Evolutionary conservation across 2,888 invertebrate species (phyloP).

Genomic region (Hypomecis atomaria): DNA sequence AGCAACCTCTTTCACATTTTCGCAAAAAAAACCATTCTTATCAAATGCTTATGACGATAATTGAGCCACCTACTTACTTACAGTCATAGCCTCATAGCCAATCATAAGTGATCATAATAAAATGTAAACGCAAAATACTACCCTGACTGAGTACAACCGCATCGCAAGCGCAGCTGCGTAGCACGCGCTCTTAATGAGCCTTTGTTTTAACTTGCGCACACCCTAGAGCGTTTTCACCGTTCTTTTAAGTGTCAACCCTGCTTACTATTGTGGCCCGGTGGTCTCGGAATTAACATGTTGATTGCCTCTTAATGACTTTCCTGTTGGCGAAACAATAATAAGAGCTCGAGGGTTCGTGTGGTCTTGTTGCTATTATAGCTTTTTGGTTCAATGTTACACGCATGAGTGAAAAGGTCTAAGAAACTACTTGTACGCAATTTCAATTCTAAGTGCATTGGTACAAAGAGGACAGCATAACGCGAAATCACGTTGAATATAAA

Average conservation of each 20-base stretch:
- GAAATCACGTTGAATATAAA: too few species aligned
- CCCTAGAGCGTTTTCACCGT: conserved; percentile 16
- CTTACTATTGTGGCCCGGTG: conserved; percentile 56
- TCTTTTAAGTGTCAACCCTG: conserved; percentile 41
- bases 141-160: conserved; percentile 32
- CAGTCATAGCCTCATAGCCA: too few species aligned
- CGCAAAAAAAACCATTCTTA: too few species aligned
- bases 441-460: too few species aligned
- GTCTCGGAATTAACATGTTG: conserved; percentile 68
- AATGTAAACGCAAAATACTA: conserved; percentile 1
- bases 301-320: conserved; percentile 73
- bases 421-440: too few species aligned
- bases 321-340: conserved; percentile 48
- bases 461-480: too few species aligned
- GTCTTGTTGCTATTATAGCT: conserved; percentile 31
- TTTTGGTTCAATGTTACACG: conserved; percentile 7
- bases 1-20: too few species aligned
- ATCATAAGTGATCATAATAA: not conserved
- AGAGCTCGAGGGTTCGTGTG: conserved; percentile 28
- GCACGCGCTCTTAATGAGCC: conserved; percentile 76
- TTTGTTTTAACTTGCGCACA: conserved; percentile 53
- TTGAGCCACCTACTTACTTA: too few species aligned
- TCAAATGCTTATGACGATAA: too few species aligned
- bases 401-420: not conserved
- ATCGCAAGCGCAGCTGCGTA: conserved; percentile 66